Base-by-base conservation (phyloP, 2,797 vertebrate species). In the Cichlasoma orientale region DNA sequence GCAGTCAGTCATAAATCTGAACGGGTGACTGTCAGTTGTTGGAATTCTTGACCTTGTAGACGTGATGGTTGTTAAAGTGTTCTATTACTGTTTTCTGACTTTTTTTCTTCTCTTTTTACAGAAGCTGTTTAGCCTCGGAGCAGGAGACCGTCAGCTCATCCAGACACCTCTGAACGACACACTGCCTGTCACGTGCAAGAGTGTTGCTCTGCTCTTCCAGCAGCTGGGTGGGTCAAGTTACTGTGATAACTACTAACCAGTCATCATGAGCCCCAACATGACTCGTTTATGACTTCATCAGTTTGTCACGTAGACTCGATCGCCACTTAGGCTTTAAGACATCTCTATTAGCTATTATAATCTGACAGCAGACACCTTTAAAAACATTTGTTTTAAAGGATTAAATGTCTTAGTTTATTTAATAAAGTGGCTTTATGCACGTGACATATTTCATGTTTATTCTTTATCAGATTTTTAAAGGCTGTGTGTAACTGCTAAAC, bases 91-190 rank as follows among this genome's bases (percentile, higher is more conserved):
- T 69, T 80, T 59, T 80, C 9, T 89, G 75, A 86, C 82, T 56
- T 3, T 13, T 54, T 81, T 68, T 85, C 27, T 76, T 74, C 72
- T 68, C 16, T 80, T 33, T 89, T 83, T 36, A 79, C 91, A 99
- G 98, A 99, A 99, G 86, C 94, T 99, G 71, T 99, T 99, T 91
- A 99, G 98, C 77, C 94, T 99, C 88, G 98, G 98, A 93, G 98
- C 97, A 63, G 98, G 98, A 90, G 98, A 99, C 87, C 94, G 98
- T 56, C 98, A 99, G 75, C 95, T 99, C 91, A 98, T 99, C 91
- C 98, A 99, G 93, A 98, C 97, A 16, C 98, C 98, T 86, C 94
- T 98, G 27, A 97, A 97, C 7, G 96, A 97, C 52, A 98, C 94
- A 21, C 94, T 99, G 89, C 98, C 98, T 31, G 95, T 99, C 82